Evolutionary conservation across 1,140 invertebrate species (phyloP), one percentile per base, ranked within the genome.

Genomic region (Macrotrachela quadricornifera): DNA sequence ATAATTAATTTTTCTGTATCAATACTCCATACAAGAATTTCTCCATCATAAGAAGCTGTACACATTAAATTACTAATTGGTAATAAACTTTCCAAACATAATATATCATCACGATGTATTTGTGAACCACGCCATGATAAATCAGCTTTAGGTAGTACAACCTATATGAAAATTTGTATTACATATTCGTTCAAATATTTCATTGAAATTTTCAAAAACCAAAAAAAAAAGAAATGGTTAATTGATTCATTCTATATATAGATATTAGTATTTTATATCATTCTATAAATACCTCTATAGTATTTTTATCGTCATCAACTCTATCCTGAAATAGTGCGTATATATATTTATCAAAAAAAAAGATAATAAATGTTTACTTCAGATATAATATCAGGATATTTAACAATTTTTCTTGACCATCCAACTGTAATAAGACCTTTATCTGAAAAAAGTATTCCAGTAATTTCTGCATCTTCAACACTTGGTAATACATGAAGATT

Each of bases 61-160:
- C 62, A 66, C 10, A 70, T 55, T 36, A 66, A 60, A 56, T 64
- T 61, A 6, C 41, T 38, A 12, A 65, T 65, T 6, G 60, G 57
- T 30, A 30, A 30, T 30, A 9, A 51, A 13, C 38, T 16, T 37
- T 51, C 49, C 3, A 42, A 51, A 45, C 61, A 62, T 14, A 68
- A 50, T 14, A 70, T 70, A 56, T 70, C 68, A 54, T 70, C 68
- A 30, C 63, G 56, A 53, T 70, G 68, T 6, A 65, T 55, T 46
- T 67, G 63, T 40, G 63, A 65, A 14, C 65, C 65, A 50, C 68
- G 67, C 66, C 65, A 70, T 36, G 44, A 49, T 30, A 54, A 55
- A 36, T 63, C 60, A 10, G 66, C 64, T 21, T 60, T 59, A 13
- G 65, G 63, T 67, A 60, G 12, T 53, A 58, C 18, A 55, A 49